Evolutionary conservation across 2,888 invertebrate species (phyloP), one percentile per base, ranked within the genome.

Genomic region (Ectobius pallidus): DNA sequence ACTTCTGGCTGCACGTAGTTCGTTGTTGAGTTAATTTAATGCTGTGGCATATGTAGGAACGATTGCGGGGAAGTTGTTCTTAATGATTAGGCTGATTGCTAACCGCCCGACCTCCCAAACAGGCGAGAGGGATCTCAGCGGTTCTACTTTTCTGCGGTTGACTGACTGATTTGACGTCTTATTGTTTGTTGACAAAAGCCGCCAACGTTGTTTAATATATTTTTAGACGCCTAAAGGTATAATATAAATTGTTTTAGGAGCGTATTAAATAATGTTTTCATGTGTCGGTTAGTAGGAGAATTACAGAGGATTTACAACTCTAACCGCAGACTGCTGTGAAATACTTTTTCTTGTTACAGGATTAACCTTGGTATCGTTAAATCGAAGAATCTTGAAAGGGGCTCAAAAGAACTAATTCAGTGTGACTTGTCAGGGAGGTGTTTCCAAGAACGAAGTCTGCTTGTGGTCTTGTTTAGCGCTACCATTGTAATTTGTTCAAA

Each of bases 141-240:
- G 58, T 18, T 58, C 46, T 14, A n/a, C 58, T 25, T 30, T 22
- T 58, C 58, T 58, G 58, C 58, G 58, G 58, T 58, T 25, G 27
- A 14, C 46, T 46, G 46, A 46, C 46, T 46, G 46, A 46, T n/a
- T 16, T 58, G 58, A 25, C 32, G 58, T 58, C 27, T 58, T 58
- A 58, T 58, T 58, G 58, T 30, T 16, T 58, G 58, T 58, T 58
- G 58, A 58, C 58, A 58, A 58, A 58, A 58, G 58, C 58, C 58
- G 58, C 46, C 46, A n/a, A 46, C 46, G 11, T 46, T 46, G 46
- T 46, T 46, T 46, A 46, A 46, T 14, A 46, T 46, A 46, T 46
- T 14, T 46, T 46, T 46, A 46, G n/a, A 11, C 18, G 46, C 58
- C 58, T n/a, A 11, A 58, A 30, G 58, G 58, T 30, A 46, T n/a